Percentiles rank a stretch among this genome's conserved stretches.
Evolutionary conservation across 2,113 vertebrate species (phyloP).

Genomic region (Petaurus breviceps): DNA sequence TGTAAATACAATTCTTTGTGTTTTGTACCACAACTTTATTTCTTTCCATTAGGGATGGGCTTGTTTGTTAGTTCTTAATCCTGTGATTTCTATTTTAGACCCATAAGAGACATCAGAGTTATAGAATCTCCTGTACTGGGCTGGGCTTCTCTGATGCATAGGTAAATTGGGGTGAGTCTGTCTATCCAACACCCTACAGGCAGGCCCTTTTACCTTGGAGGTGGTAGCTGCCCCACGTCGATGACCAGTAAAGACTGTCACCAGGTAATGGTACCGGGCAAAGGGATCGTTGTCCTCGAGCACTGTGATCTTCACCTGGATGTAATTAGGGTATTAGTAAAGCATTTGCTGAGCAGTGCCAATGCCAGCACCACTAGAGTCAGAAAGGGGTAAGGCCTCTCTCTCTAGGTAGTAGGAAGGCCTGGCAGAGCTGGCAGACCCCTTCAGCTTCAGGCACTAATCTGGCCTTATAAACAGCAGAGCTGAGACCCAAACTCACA

Average conservation of each 20-base stretch:
- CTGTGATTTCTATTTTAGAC: background rate
- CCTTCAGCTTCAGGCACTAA: background rate
- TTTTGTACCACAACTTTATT: background rate
- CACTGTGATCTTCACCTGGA: conserved; percentile 92
- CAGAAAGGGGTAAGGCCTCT: background rate
- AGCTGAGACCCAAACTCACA: background rate
- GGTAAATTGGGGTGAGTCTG: background rate
- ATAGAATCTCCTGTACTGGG: background rate
- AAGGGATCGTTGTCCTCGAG: conserved; percentile 95
- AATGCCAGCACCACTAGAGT: background rate
- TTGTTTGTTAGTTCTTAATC: background rate
- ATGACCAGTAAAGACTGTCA: conserved; percentile 93
- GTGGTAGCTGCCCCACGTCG: conserved; percentile 92
- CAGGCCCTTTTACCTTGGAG: conserved; percentile 86
- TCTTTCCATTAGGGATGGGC: background rate
- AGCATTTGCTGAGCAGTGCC: background rate
- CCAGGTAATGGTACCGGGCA: conserved; percentile 92
- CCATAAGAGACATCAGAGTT: background rate
- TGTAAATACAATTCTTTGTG: background rate
- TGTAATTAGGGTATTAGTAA: background rate
- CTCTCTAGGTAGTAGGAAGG: background rate
- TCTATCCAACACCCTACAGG: fast-evolving
- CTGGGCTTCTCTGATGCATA: background rate
- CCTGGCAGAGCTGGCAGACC: background rate
- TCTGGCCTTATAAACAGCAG: background rate